phyloP scores from a whole-genome alignment of 2,888 invertebrate genomes.

The Amphimallon solstitiale region DNA sequence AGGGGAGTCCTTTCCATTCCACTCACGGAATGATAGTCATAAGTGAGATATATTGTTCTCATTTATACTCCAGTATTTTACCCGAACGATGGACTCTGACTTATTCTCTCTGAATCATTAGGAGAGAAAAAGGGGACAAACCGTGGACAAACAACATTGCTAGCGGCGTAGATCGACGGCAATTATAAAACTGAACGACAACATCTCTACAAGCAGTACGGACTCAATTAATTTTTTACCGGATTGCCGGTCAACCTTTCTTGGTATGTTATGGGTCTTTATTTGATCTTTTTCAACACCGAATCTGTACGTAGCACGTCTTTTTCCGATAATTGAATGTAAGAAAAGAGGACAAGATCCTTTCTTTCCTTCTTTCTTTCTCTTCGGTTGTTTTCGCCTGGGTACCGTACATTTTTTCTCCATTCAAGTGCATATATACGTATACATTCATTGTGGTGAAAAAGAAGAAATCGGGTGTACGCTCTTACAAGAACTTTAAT shows the following conservation, averaged over 20 bases:
- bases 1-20: background rate
- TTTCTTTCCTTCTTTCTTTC: conserved; percentile 38
- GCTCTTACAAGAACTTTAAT: conserved; percentile 26
- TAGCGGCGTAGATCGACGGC: conserved; percentile 40
- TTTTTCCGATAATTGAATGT: background rate
- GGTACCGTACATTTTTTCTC: conserved; percentile 25
- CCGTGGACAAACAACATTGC: conserved; percentile 1
- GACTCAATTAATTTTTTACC: conserved; percentile 55
- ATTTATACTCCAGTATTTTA: background rate
- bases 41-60: conserved; percentile 19
- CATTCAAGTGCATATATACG: background rate
- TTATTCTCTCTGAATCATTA: conserved; percentile 17
- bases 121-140: conserved; percentile 5
- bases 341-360: background rate
- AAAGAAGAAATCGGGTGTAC: conserved; percentile 1
- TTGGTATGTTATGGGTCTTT: conserved; percentile 36
- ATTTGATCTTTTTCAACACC: conserved; percentile 13
- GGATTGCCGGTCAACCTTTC: conserved; percentile 46
- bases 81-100: conserved; percentile 1
- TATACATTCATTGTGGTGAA: background rate
- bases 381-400: conserved; percentile 41
- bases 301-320: background rate
- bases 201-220: conserved; percentile 44
- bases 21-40: conserved; percentile 5
- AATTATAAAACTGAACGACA: conserved; percentile 33